A percentile compares a stretch with the other conserved stretches of the same genome.
Evolutionary conservation across 23 tunicate genomes (phyloP).

Genomic region (Styela plicata): DNA sequence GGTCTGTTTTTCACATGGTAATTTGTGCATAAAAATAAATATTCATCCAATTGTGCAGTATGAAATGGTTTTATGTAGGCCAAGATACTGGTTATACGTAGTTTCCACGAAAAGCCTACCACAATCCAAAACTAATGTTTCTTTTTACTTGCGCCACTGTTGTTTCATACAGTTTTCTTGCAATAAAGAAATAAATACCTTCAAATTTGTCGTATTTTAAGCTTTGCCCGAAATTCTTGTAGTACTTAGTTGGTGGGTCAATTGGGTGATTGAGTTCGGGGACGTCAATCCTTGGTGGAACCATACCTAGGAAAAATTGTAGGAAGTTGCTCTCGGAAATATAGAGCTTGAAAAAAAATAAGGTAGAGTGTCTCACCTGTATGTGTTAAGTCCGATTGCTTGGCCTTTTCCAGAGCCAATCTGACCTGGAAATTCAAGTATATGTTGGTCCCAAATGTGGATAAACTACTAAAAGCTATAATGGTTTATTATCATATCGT

Average conservation of each 20-base stretch:
- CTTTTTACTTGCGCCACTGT: no score
- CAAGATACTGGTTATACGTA: no score
- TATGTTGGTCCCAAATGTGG: no score
- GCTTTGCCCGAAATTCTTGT: constrained; percentile 66
- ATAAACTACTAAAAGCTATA: no score
- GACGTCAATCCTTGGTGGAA: constrained; percentile 61
- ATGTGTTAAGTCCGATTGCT: constrained; percentile 35
- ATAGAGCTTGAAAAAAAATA: neutral
- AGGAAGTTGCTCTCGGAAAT: neutral
- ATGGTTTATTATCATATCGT: no score
- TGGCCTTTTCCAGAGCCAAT: constrained; percentile 43
- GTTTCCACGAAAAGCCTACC: no score
- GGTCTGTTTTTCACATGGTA: no score
- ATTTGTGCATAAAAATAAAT: no score
- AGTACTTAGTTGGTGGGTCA: constrained; percentile 69
- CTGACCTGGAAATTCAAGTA: constrained; percentile 40
- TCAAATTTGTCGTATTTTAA: constrained; percentile 83
- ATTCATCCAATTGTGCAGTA: no score
- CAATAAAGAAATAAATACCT: constrained; percentile 46
- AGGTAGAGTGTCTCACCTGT: constrained; percentile 10
- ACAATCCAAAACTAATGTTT: no score
- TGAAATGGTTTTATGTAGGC: no score
- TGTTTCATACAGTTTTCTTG: no score
- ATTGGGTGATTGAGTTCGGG: constrained; percentile 86
- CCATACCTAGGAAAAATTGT: constrained; percentile 54